phyloP scores from a whole-genome alignment of 2,797 vertebrate genomes.

The Enteromius afrohamiltoni region DNA sequence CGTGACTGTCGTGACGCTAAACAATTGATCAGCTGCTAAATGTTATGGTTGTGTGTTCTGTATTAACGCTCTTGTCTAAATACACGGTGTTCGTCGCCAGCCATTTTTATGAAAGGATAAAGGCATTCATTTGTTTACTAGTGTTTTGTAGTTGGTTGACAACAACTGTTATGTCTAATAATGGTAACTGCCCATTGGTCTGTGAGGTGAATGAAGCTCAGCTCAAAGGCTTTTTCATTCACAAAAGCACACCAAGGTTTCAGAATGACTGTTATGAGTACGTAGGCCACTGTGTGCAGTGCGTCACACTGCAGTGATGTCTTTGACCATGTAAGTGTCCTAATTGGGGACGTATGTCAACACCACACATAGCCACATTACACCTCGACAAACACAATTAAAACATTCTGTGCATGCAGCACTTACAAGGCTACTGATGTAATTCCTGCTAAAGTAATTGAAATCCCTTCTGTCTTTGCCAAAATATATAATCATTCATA shows the following conservation, averaged over 20 bases:
- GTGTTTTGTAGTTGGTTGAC: slow-evolving; percentile 28
- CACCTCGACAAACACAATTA: slow-evolving; percentile 7
- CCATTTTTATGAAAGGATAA: slow-evolving; percentile 19
- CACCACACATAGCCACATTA: slow-evolving; percentile 16
- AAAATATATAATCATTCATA: neutral
- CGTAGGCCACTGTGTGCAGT: neutral
- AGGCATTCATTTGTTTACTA: neutral
- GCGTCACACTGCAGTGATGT: slow-evolving; percentile 4
- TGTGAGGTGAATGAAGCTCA: slow-evolving; percentile 13
- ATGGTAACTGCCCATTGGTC: slow-evolving; percentile 20
- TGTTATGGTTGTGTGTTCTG: neutral
- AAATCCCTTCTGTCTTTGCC: neutral
- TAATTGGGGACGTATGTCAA: neutral
- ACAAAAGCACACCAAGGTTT: slow-evolving; percentile 48
- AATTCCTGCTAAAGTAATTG: neutral
- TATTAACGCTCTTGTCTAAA: slow-evolving; percentile 4
- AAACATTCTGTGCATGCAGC: neutral
- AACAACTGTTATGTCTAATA: slow-evolving; percentile 22
- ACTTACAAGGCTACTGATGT: neutral
- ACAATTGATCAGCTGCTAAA: neutral
- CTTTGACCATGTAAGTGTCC: slow-evolving; percentile 9
- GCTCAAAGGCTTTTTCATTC: slow-evolving; percentile 45
- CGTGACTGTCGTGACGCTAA: neutral
- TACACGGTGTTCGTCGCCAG: neutral
- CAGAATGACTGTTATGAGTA: slow-evolving; percentile 47